phyloP scores from a whole-genome alignment of 2,797 vertebrate genomes.

The Melanotaenia trifasciata region DNA sequence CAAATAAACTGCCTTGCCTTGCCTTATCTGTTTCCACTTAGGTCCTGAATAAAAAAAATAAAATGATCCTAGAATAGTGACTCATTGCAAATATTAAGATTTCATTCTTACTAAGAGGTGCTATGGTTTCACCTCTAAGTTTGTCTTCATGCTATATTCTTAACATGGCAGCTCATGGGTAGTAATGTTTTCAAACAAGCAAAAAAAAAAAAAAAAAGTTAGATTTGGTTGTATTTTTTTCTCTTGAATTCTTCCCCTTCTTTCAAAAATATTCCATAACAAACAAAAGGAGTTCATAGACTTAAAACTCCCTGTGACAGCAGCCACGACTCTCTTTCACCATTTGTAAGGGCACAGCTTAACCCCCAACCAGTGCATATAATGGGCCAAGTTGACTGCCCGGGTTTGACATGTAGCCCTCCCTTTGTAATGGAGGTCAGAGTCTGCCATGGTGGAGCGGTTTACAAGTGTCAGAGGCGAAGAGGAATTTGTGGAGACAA shows the following conservation, averaged over 20 bases:
- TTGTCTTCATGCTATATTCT: slow-evolving; percentile 39
- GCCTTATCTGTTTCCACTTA: slow-evolving; percentile 32
- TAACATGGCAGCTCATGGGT: slow-evolving; percentile 27
- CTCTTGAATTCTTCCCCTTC: neutral
- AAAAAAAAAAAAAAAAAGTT: slow-evolving; percentile 9
- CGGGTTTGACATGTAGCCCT: slow-evolving; percentile 54
- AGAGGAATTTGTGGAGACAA: slow-evolving; percentile 58
- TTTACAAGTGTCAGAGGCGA: slow-evolving; percentile 72
- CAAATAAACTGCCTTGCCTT: no score
- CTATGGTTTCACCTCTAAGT: slow-evolving; percentile 15
- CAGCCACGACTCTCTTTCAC: slow-evolving; percentile 48
- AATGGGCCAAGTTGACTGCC: slow-evolving; percentile 58
- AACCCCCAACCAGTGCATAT: slow-evolving; percentile 51
- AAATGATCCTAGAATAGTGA: slow-evolving; percentile 38
- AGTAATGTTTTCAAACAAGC: slow-evolving; percentile 32
- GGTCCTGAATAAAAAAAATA: slow-evolving; percentile 29
- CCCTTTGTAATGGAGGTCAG: slow-evolving; percentile 68
- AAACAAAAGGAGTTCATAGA: slow-evolving; percentile 32
- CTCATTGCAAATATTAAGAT: slow-evolving; percentile 28
- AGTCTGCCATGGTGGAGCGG: slow-evolving; percentile 47
- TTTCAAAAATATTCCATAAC: slow-evolving; percentile 37
- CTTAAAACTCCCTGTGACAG: slow-evolving; percentile 55
- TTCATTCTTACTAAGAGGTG: slow-evolving; percentile 20
- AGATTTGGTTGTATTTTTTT: slow-evolving; percentile 11
- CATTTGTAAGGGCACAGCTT: slow-evolving; percentile 51